Conservation (phyloP, 2,888 invertebrate genomes). For the Drosophila acutilabella region DNA sequence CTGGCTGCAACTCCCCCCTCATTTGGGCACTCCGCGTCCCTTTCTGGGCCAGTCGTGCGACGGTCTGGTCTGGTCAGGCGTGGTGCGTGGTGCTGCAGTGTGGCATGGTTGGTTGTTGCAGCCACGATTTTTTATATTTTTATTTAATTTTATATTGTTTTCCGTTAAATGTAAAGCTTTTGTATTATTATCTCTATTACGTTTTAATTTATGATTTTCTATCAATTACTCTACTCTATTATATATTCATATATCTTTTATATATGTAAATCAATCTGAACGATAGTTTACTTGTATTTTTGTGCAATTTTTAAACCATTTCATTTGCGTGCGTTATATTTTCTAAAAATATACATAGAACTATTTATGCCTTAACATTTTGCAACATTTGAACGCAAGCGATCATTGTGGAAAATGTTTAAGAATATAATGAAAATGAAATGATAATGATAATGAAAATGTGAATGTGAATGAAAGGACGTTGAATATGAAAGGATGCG, state of each 20-base stretch:
- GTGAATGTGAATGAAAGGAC: background rate
- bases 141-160: conserved; percentile 68
- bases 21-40: conserved; percentile 2
- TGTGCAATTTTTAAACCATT: conserved; percentile 79
- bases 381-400: conserved; percentile 25
- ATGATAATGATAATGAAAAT: conserved; percentile 7
- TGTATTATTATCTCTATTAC: conserved; percentile 78
- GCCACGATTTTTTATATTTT: conserved; percentile 18
- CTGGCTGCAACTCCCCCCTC: conserved; percentile 18
- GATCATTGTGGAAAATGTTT: conserved; percentile 44
- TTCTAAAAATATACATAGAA: conserved; percentile 60
- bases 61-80: conserved; percentile 25
- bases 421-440: conserved; percentile 53
- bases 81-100: background rate
- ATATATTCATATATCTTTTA: conserved; percentile 2
- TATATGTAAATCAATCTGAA: conserved; percentile 6
- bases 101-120: conserved; percentile 8
- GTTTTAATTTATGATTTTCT: conserved; percentile 74
- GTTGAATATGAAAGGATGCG: conserved; percentile 76
- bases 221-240: conserved; percentile 32
- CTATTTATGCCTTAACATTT: conserved; percentile 58
- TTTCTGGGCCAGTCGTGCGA: conserved; percentile 29
- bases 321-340: conserved; percentile 71
- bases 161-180: conserved; percentile 75
- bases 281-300: conserved; percentile 67